phyloP scores from a whole-genome alignment of 2,797 vertebrate genomes.

The Acanthiza pusilla region DNA sequence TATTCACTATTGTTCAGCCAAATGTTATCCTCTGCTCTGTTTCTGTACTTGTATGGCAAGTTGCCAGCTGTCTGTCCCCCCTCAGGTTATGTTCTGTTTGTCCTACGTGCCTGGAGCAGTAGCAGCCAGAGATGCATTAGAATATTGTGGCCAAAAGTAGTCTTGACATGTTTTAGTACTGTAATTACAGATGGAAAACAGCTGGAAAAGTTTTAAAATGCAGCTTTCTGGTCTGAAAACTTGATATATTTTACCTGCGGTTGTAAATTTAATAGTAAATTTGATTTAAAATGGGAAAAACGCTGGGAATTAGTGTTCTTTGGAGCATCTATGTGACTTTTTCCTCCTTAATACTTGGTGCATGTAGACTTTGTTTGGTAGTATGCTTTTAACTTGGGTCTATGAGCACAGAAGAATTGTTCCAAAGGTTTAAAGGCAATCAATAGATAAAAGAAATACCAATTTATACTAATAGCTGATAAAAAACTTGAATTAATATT shows the following conservation, averaged over 20 bases:
- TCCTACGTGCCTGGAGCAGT: neutral
- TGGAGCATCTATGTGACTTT: neutral
- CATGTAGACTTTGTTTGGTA: neutral
- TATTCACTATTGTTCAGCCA: slow-evolving; percentile 71
- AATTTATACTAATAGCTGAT: neutral
- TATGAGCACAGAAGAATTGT: neutral
- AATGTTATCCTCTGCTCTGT: slow-evolving; percentile 58
- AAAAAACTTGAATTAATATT: neutral
- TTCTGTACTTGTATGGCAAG: slow-evolving; percentile 57
- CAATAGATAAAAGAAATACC: neutral
- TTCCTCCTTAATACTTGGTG: neutral
- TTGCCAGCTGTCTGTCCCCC: neutral
- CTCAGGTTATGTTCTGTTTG: slow-evolving; percentile 3
- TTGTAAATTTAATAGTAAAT: neutral
- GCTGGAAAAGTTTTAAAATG: neutral
- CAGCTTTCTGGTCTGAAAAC: neutral
- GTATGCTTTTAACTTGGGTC: neutral
- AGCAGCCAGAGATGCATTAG: neutral
- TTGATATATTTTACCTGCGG: neutral
- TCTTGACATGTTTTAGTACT: neutral
- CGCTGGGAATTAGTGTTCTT: neutral
- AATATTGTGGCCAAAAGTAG: neutral
- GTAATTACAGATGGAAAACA: neutral
- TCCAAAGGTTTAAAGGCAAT: neutral
- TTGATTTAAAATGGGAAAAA: neutral